Evolutionary conservation across 2,888 invertebrate species (phyloP).

Genomic region (Dasypogon diadema): DNA sequence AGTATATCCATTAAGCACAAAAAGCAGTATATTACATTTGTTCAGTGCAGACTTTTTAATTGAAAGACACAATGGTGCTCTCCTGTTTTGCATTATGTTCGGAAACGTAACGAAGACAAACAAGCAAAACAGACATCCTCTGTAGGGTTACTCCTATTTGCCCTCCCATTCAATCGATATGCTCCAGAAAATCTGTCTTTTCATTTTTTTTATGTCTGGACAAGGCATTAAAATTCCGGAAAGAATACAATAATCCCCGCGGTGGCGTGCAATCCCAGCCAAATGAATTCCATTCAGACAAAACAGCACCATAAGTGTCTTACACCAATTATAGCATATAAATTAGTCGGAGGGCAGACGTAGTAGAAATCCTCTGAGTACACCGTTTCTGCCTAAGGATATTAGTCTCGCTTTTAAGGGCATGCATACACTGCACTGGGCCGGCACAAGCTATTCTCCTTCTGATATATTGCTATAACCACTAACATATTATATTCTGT

Average conservation of each 20-base stretch:
- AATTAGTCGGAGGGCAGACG: neutral
- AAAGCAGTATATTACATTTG: constrained; percentile 50
- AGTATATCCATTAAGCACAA: constrained; percentile 41
- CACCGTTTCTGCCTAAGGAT: neutral
- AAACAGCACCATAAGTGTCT: constrained; percentile 36
- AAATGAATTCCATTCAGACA: constrained; percentile 38
- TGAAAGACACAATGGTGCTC: constrained; percentile 25
- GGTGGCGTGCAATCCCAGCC: neutral
- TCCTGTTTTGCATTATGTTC: constrained; percentile 20
- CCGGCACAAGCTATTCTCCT: neutral
- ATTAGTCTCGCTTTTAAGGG: neutral
- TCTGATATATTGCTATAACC: constrained; percentile 1
- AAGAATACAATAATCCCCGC: constrained; percentile 24
- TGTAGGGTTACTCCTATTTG: neutral
- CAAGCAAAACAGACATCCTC: neutral
- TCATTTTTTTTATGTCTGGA: constrained; percentile 2
- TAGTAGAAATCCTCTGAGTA: neutral
- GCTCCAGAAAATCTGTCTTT: constrained; percentile 31
- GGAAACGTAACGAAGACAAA: neutral
- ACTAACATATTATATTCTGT: constrained; percentile 44
- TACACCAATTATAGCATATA: constrained; percentile 24
- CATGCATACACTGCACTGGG: neutral
- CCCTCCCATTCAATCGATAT: constrained; percentile 29
- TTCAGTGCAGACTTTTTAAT: constrained; percentile 46
- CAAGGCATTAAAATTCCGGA: neutral